These are phyloP conservation scores for Monochamus saltuarius DNA, from an alignment of 1,140 invertebrate species.

Conservation along the genomic window DNA sequence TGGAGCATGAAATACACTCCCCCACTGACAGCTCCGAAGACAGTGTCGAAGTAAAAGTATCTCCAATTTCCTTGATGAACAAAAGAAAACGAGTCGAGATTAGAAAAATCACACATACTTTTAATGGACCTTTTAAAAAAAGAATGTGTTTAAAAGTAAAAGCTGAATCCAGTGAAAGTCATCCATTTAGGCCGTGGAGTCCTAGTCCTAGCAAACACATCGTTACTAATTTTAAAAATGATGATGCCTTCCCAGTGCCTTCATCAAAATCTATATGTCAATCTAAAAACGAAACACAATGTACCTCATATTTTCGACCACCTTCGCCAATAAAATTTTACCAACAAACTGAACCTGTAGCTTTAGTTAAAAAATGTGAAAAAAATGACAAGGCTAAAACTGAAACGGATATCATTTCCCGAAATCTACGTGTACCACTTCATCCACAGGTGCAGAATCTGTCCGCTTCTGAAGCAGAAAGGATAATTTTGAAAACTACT, in stretches of 20 bases:
- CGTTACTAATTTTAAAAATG: constrained; percentile 18
- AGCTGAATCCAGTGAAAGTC: constrained; percentile 41
- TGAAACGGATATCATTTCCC: constrained; percentile 35
- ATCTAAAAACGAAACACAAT: constrained; percentile 7
- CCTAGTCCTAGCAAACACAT: constrained; percentile 39
- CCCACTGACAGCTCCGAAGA: constrained; percentile 68
- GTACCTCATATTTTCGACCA: constrained; percentile 35
- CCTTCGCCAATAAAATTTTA: constrained; percentile 27
- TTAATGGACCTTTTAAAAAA: constrained; percentile 65
- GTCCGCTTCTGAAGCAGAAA: constrained; percentile 40
- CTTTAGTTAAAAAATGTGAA: constrained; percentile 50
- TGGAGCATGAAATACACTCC: constrained; percentile 48
- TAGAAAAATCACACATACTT: constrained; percentile 50
- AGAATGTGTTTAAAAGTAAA: constrained; percentile 58
- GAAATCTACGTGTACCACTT: constrained; percentile 57
- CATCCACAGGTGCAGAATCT: constrained; percentile 53
- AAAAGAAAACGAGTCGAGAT: constrained; percentile 73
- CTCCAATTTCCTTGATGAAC: constrained; percentile 61
- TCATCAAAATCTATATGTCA: constrained; percentile 21
- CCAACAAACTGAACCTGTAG: constrained; percentile 53
- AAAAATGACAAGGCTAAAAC: constrained; percentile 15
- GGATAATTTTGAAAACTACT: constrained; percentile 36
- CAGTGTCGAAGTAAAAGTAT: constrained; percentile 68
- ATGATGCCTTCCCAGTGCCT: constrained; percentile 17
- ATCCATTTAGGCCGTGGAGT: constrained; percentile 62